These are phyloP conservation scores for Drosophila fuyamai DNA, from an alignment of 1,140 invertebrate genomes.

Conservation along the genomic window DNA sequence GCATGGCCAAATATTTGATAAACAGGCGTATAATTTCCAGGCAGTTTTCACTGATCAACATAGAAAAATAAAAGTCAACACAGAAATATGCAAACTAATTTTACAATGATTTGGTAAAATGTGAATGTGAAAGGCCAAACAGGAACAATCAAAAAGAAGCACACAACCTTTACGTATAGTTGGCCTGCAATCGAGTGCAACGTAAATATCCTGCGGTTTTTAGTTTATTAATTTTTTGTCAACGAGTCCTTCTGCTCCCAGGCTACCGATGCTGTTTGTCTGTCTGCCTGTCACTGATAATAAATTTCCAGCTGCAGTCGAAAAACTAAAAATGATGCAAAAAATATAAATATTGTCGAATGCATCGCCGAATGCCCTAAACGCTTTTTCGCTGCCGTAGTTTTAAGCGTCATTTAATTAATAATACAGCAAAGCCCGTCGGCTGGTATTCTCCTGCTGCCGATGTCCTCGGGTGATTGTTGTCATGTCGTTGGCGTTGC, in stretches of 20 bases:
- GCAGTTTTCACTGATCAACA: constrained; percentile 1
- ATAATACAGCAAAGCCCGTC: constrained; percentile 41
- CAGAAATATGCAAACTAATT: constrained; percentile 58
- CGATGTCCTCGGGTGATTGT: constrained; percentile 11
- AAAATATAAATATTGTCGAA: constrained; percentile 17
- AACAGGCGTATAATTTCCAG: constrained; percentile 62
- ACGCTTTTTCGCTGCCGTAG: constrained; percentile 48
- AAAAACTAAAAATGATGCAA: constrained; percentile 26
- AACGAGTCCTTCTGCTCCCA: constrained; percentile 40
- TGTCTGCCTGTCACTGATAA: constrained; percentile 74
- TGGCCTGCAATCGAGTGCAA: constrained; percentile 59
- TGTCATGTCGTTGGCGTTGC: constrained; percentile 23
- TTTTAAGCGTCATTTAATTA: constrained; percentile 75
- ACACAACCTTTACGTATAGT: neutral
- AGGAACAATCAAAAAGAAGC: constrained; percentile 7
- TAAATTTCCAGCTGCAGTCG: constrained; percentile 55
- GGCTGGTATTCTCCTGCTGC: neutral
- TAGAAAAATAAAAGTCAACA: constrained; percentile 12
- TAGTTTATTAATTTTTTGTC: constrained; percentile 83
- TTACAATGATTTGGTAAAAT: constrained; percentile 51
- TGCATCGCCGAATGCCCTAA: constrained; percentile 32
- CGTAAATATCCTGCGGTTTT: constrained; percentile 80
- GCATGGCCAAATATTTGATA: constrained; percentile 64
- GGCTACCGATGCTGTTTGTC: constrained; percentile 22
- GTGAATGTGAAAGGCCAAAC: constrained; percentile 22